Evolutionary conservation across 2,113 vertebrate species (phyloP).

Genomic region (Plestiodon gilberti): DNA sequence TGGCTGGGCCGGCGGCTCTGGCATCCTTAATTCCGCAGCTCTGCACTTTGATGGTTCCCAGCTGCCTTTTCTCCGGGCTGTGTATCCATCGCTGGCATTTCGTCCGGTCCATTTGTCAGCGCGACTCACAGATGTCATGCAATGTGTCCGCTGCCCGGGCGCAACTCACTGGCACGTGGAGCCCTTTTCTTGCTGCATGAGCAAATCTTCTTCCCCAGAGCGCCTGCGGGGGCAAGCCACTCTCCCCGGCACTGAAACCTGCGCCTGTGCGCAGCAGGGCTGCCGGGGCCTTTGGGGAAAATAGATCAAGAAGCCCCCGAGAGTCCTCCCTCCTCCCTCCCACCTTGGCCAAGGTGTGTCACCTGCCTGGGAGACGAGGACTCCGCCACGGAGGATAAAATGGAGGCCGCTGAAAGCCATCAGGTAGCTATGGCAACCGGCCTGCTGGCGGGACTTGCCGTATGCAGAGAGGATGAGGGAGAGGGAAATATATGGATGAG

Average conservation of each 20-base stretch:
- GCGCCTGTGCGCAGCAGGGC: not conserved
- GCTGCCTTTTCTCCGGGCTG: not conserved
- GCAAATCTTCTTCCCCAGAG: not conserved
- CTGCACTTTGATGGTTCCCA: not conserved
- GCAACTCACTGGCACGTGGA: not conserved
- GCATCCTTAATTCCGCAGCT: not conserved
- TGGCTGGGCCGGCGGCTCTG: not conserved
- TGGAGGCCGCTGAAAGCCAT: not conserved
- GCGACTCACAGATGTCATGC: not conserved
- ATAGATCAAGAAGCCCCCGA: no score
- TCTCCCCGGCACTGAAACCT: not conserved
- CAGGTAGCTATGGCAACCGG: slow-evolving; percentile 30
- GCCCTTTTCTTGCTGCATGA: not conserved
- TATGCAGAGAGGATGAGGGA: not conserved
- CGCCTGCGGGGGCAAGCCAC: not conserved
- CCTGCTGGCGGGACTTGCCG: not conserved
- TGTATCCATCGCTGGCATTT: not conserved
- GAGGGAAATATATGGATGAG: not conserved
- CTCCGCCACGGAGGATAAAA: not conserved
- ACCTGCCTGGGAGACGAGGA: not conserved
- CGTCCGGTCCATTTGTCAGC: slow-evolving; percentile 7
- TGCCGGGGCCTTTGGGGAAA: not conserved
- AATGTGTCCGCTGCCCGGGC: not conserved
- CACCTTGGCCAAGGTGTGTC: not conserved
- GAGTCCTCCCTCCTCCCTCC: not conserved